Evolutionary conservation across 1,140 invertebrate species (phyloP).

Genomic region (Belonocnema kinseyi): DNA sequence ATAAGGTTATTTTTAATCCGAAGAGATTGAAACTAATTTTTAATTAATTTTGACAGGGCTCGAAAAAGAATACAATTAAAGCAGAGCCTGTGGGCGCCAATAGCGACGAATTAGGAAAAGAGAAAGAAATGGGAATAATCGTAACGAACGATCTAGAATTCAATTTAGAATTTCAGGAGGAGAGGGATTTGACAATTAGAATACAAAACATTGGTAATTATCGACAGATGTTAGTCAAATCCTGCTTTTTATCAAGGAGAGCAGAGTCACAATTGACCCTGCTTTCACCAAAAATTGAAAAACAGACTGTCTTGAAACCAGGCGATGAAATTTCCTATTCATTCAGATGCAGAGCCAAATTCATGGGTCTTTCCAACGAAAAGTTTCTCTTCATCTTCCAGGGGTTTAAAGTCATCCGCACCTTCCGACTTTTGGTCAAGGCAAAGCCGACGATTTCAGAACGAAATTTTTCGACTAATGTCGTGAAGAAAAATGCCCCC

Average conservation of each 20-base stretch:
- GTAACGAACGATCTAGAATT: conserved; percentile 68
- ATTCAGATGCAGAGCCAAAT: conserved; percentile 75
- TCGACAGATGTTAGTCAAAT: conserved; percentile 54
- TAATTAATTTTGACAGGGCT: conserved; percentile 38
- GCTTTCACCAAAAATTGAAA: conserved; percentile 51
- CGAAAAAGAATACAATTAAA: conserved; percentile 26
- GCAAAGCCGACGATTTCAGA: conserved; percentile 45
- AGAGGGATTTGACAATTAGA: conserved; percentile 56
- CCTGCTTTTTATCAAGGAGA: conserved; percentile 60
- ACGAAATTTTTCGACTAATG: not conserved
- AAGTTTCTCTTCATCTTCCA: conserved; percentile 78
- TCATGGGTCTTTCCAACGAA: conserved; percentile 78
- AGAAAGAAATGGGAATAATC: conserved; percentile 68
- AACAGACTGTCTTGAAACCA: conserved; percentile 60
- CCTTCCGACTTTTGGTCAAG: conserved; percentile 74
- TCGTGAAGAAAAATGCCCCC: not conserved
- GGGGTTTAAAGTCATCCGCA: conserved; percentile 77
- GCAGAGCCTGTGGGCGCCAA: conserved; percentile 31
- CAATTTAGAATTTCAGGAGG: conserved; percentile 67
- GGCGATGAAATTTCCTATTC: conserved; percentile 61
- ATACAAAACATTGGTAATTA: conserved; percentile 67
- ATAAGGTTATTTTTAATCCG: no score
- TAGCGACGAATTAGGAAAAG: conserved; percentile 50
- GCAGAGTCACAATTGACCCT: conserved; percentile 67
- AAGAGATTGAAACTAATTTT: not conserved